A percentile compares a stretch with the other conserved stretches of the same genome.
Evolutionary conservation across 2,797 vertebrate genomes (phyloP).

Genomic region (Scolopax bukidnonensis): DNA sequence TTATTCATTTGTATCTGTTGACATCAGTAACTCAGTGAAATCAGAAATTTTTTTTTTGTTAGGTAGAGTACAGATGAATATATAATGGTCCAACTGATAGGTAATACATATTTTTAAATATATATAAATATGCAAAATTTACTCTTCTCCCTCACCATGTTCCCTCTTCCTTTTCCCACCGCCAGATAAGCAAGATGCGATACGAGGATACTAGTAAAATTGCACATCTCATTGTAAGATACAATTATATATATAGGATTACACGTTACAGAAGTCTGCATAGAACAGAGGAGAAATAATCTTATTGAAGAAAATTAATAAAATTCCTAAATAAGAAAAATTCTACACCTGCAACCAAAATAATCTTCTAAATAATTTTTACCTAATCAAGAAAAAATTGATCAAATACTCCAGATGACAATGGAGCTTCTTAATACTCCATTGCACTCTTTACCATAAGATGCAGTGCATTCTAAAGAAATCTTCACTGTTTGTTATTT

Average conservation of each 20-base stretch:
- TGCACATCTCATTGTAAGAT: background rate
- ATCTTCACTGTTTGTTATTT: background rate
- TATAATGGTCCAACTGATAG: background rate
- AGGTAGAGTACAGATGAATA: background rate
- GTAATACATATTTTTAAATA: background rate
- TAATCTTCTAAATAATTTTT: background rate
- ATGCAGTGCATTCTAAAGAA: background rate
- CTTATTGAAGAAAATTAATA: background rate
- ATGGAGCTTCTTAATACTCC: background rate
- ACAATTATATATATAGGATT: background rate
- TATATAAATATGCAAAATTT: background rate
- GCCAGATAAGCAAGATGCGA: background rate
- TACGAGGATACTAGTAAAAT: background rate
- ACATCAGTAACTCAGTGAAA: background rate
- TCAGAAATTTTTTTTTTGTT: background rate
- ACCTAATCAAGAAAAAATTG: background rate
- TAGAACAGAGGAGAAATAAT: background rate
- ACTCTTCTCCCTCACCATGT: background rate
- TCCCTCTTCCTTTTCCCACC: background rate
- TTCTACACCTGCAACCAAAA: background rate
- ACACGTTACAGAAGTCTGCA: background rate
- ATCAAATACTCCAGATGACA: background rate
- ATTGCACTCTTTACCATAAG: background rate
- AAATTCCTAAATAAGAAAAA: background rate
- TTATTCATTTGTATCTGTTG: background rate